Conservation (phyloP, 1,140 invertebrate genomes). For the Lordiphosa collinella region DNA sequence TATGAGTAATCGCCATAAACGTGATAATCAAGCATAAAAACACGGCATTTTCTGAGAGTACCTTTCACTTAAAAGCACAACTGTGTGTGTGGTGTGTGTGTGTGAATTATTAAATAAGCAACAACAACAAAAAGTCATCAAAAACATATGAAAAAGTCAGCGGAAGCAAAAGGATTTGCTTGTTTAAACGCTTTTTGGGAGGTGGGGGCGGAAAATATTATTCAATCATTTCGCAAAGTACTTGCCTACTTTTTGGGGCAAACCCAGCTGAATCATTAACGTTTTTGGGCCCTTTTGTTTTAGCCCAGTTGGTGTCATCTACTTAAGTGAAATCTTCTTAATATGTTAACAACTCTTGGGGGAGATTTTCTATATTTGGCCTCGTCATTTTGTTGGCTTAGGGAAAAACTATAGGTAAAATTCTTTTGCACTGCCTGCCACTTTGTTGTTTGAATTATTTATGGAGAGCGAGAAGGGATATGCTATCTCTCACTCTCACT, state of each 20-base stretch:
- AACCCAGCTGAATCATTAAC: constrained; percentile 7
- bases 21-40: constrained; percentile 52
- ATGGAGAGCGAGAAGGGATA: neutral
- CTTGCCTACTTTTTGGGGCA: constrained; percentile 8
- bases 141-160: constrained; percentile 22
- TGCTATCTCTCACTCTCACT: neutral
- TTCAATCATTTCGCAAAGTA: neutral
- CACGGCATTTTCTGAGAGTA: constrained; percentile 19
- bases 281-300: neutral
- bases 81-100: constrained; percentile 13
- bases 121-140: constrained; percentile 2
- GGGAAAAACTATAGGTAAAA: too few species aligned
- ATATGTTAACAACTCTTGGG: constrained; percentile 72
- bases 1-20: constrained; percentile 66
- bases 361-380: constrained; percentile 12
- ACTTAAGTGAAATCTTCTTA: constrained; percentile 69
- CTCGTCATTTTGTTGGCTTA: neutral
- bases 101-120: constrained; percentile 48
- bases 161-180: constrained; percentile 5
- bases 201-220: neutral
- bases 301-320: constrained; percentile 27
- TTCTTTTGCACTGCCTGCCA: constrained; percentile 1
- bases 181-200: neutral
- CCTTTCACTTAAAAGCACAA: constrained; percentile 15
- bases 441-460: constrained; percentile 26